Base-by-base conservation (phyloP, 2,797 vertebrate genomes). In the Sphaeramia orbicularis region DNA sequence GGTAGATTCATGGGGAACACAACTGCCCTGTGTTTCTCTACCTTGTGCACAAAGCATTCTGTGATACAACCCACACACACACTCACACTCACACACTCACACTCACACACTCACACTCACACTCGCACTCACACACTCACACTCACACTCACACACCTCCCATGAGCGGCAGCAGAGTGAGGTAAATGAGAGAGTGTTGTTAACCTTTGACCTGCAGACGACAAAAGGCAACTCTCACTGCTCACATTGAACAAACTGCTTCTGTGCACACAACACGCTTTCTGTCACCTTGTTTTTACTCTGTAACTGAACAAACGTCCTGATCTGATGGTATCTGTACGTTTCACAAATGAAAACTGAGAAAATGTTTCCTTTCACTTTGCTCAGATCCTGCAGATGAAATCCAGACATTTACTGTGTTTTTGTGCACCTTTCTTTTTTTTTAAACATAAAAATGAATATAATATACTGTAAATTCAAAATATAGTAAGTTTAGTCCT, bases 161-260 rank as follows among this genome's bases (percentile, higher is more conserved):
- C 65, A 16, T 7, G 69, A 52, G 65, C 15, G 79, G 71, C 78
- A 13, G 69, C 13, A 32, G 58, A 18, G 41, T 21, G 7, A n/a
- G 38, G 71, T 54, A 27, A 78, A 58, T 10, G 48, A 75, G 37
- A 6, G 55, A 60, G 53, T 71, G 74, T 71, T 78, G 74, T 70
- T 82, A 56, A 35, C 74, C 70, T 74, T 64, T 78, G 80, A 81
- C 76, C 68, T 30, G 0, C 60, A 4, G 53, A 2, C 18, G 44
- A 73, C 71, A 82, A 67, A 76, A 82, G 78, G 57, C 49, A 27
- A 65, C 78, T 74, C 68, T 70, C 21, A 57, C 19, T 13, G 13
- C 51, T 63, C 71, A 10, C 63, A 32, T 53, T 16, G n/a, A 65
- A 71, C 65, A 80, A 76, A 71, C 61, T 57, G 38, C 36, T 13